Percentiles rank a stretch among this genome's conserved stretches.
phyloP scores from a whole-genome alignment of 1,140 invertebrate genomes.

The Goniozus legneri region DNA sequence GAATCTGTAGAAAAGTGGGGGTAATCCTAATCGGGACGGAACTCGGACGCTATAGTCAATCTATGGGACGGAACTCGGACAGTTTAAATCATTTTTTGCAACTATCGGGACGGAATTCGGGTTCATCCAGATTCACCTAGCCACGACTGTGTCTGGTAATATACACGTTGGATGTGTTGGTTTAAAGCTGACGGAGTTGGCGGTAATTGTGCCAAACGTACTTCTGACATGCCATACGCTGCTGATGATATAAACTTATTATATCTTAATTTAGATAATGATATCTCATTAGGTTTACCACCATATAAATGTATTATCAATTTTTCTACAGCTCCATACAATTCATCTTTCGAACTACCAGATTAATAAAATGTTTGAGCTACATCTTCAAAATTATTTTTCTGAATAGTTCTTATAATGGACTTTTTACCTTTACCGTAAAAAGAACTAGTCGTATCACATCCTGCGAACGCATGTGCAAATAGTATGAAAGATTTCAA shows the following conservation, averaged over 20 bases:
- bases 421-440: conserved; percentile 7
- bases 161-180: conserved; percentile 16
- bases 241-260: not conserved
- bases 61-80: too few relatives aligned
- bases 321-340: not conserved
- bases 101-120: too few relatives aligned
- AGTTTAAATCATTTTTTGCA: too few relatives aligned
- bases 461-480: conserved; percentile 6
- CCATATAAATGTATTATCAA: not conserved
- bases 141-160: conserved; percentile 19
- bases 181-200: conserved; percentile 17
- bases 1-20: too few relatives aligned
- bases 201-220: conserved; percentile 2
- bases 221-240: not conserved
- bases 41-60: too few relatives aligned
- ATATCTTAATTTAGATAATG: not conserved
- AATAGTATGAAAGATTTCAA: conserved; percentile 1
- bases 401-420: conserved; percentile 1
- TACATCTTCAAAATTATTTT: not conserved
- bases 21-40: too few relatives aligned
- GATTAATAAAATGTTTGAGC: not conserved
- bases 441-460: not conserved
- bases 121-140: too few relatives aligned
- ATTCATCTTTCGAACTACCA: not conserved
- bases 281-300: not conserved